A percentile compares a stretch with the other conserved stretches of the same genome.
Evolutionary conservation across 2,113 vertebrate genomes (phyloP).

Genomic region (Trochalopteron elliotii): DNA sequence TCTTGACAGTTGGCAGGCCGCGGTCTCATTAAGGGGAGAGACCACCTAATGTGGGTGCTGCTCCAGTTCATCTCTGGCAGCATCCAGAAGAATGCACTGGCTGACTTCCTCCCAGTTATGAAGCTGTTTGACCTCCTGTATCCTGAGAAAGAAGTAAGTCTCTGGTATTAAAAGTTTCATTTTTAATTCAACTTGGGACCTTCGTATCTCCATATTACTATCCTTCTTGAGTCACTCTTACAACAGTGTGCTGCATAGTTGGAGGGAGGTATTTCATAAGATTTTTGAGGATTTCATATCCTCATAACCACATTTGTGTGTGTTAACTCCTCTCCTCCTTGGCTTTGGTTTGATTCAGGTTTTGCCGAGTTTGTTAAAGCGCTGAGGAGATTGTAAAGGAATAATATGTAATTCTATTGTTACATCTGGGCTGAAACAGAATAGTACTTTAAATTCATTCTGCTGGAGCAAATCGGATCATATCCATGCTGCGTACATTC

Average conservation of each 20-base stretch:
- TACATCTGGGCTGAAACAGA: neutral
- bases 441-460: neutral
- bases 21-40: conserved; percentile 97
- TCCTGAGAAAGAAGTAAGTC: conserved; percentile 94
- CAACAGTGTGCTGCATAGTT: neutral
- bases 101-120: conserved; percentile 98
- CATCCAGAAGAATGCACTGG: conserved; percentile 97
- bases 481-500: neutral
- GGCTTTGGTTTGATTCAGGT: neutral
- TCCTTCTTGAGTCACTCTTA: neutral
- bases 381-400: neutral
- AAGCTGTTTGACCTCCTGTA: conserved; percentile 98
- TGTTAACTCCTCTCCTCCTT: neutral
- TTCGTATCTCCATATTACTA: fast-evolving
- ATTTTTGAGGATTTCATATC: neutral
- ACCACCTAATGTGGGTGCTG: conserved; percentile 99
- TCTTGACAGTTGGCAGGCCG: conserved; percentile 90
- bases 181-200: neutral
- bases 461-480: neutral
- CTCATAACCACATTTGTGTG: fast-evolving
- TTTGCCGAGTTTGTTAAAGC: neutral
- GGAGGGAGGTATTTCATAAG: neutral
- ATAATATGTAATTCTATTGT: neutral
- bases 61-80: conserved; percentile 99
- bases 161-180: neutral